Conservation (phyloP, 1,140 invertebrate genomes). For the Zophobas morio region DNA sequence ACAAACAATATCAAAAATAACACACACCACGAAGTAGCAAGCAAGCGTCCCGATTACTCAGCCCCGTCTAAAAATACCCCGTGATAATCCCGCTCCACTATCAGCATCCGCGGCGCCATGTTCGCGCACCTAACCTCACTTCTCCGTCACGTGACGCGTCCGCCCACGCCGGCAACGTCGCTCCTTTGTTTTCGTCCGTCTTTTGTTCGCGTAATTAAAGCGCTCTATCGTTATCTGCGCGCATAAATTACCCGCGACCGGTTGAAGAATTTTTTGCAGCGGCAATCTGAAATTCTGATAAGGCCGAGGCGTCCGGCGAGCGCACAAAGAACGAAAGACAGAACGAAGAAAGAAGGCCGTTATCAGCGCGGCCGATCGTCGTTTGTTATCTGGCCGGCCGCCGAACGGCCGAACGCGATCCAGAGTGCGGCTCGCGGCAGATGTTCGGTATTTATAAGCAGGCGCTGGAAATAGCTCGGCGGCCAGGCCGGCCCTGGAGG, state of each 20-base stretch:
- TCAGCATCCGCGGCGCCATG: not conserved
- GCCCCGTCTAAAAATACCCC: slow-evolving; percentile 12
- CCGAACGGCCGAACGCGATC: not conserved
- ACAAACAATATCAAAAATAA: slow-evolving; percentile 38
- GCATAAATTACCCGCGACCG: slow-evolving; percentile 15
- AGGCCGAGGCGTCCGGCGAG: not conserved
- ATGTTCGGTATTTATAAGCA: not conserved
- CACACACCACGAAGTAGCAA: slow-evolving; percentile 1
- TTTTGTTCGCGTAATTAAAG: slow-evolving; percentile 35
- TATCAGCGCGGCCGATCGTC: no score
- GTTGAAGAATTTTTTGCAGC: slow-evolving; percentile 10
- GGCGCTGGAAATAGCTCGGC: slow-evolving; percentile 10
- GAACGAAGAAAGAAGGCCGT: no score
- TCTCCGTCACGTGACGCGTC: slow-evolving; percentile 16
- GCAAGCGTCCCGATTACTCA: slow-evolving; percentile 5
- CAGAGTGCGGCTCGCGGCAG: slow-evolving; percentile 8
- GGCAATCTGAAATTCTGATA: slow-evolving; percentile 38
- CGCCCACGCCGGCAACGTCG: slow-evolving; percentile 10
- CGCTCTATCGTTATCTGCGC: slow-evolving; percentile 27
- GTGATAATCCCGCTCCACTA: slow-evolving; percentile 4
- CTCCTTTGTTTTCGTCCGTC: slow-evolving; percentile 37
- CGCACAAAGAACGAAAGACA: not conserved
- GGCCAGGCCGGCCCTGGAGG: not conserved
- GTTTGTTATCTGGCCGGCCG: slow-evolving; percentile 27
- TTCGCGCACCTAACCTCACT: slow-evolving; percentile 19